Evolutionary conservation across 2,888 invertebrate genomes (phyloP).

Genomic region (Polyommatus icarus): DNA sequence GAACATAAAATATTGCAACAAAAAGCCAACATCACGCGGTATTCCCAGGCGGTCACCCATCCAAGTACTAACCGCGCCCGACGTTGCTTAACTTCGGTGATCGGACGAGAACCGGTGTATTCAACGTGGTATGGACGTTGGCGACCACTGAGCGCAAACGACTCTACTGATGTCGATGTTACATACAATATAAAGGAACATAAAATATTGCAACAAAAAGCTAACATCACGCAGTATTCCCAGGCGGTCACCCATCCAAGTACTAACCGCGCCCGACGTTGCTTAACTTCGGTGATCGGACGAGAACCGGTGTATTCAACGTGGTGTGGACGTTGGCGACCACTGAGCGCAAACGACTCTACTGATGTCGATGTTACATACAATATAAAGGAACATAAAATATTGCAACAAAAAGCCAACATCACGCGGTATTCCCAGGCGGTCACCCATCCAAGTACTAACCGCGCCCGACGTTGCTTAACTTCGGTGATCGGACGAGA

Average conservation of each 20-base stretch:
- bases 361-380: no score
- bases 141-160: conserved; percentile 27
- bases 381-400: no score
- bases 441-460: conserved; percentile 63
- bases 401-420: no score
- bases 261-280: conserved; percentile 49
- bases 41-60: conserved; percentile 51
- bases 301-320: conserved; percentile 65
- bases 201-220: no score
- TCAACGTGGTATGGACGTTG: conserved; percentile 39
- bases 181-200: no score
- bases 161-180: background rate
- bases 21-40: conserved; percentile 31
- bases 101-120: conserved; percentile 46
- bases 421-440: no score
- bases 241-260: conserved; percentile 50
- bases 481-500: conserved; percentile 75
- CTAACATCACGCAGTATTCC: no score
- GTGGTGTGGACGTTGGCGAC: conserved; percentile 64
- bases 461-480: conserved; percentile 58
- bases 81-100: conserved; percentile 52
- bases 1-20: background rate
- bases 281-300: conserved; percentile 41
- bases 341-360: background rate
- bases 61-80: conserved; percentile 62